Evolutionary conservation across 2,888 invertebrate species (phyloP), one percentile per base, ranked within the genome.

Genomic region (Drosophila picticornis): DNA sequence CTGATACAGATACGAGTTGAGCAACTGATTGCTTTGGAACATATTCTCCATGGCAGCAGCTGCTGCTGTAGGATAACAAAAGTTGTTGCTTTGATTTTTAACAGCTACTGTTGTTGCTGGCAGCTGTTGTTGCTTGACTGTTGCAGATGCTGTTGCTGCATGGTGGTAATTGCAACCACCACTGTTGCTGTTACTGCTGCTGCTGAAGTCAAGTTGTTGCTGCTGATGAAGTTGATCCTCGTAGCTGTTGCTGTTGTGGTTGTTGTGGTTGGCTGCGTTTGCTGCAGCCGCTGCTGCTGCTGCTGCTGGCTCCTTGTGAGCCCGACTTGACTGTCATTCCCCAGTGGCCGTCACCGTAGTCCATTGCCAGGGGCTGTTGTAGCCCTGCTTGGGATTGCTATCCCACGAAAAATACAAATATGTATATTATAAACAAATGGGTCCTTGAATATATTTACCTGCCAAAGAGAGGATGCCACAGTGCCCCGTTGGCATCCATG

Each of bases 401-500:
- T 32, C 79, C 29, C 10, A 4, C 4, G 2, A 4, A 27, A 16
- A n/a, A 25, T n/a, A 4, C 1, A 7, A 4, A 53, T 31, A 46
- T 11, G 11, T 22, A 10, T n/a, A 13, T 4, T 7, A 29, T 7
- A 4, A 0, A 9, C 13, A 34, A 29, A n/a, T 13, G 10, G 11
- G 19, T n/a, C 29, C 19, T n/a, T 16, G 19, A 25, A 38, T 40
- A 22, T 46, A 95, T 95, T 96, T 94, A 97, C 97, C 96, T 97
- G 95, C 97, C 96, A 93, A 97, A 97, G 57, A 97, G 94, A 63
- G 97, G 97, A 94, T 97, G 97, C 97, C 97, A 97, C 59, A 97
- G 94, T 79, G 96, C 96, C 87, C 96, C 95, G 84, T 96, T 95
- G 56, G 95, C 94, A 78, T 95, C 95, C 69, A 94, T 93, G 84